Conservation (phyloP, 2,113 vertebrate genomes). For the Antechinus stuartii region DNA sequence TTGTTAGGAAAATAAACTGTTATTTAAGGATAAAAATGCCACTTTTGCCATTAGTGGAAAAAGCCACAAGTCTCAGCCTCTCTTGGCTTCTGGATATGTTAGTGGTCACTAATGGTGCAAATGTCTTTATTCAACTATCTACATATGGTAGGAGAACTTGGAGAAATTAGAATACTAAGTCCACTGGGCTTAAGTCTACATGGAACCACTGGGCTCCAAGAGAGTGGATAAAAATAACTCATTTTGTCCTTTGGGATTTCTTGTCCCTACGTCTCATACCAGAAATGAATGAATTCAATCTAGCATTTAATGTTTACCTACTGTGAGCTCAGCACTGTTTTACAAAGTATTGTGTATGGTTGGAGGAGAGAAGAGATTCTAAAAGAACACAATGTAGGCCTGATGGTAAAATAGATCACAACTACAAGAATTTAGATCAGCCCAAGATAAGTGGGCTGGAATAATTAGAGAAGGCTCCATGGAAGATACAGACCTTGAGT, state of each 20-base stretch:
- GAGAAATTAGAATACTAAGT: not conserved
- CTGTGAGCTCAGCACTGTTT: not conserved
- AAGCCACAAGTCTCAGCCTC: not conserved
- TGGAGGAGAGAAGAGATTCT: not conserved
- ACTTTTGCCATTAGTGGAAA: not conserved
- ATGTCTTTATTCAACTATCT: not conserved
- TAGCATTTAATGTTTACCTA: not conserved
- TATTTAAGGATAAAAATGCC: not conserved
- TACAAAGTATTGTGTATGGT: not conserved
- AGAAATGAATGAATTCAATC: not conserved
- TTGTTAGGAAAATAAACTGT: not conserved
- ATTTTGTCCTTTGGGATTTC: not conserved
- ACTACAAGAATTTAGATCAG: not conserved
- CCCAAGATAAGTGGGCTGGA: not conserved
- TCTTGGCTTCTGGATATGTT: not conserved
- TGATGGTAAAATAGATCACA: not conserved
- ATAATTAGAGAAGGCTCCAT: not conserved
- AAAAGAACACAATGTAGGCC: not conserved
- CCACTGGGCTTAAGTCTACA: too few species aligned
- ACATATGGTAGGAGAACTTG: not conserved
- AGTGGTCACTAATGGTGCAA: not conserved
- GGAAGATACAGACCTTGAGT: not conserved
- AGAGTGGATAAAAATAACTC: not conserved
- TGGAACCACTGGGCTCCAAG: not conserved
- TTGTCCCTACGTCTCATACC: not conserved